phyloP scores from a whole-genome alignment of 2,888 invertebrate genomes.

The Drosophila anomelani region DNA sequence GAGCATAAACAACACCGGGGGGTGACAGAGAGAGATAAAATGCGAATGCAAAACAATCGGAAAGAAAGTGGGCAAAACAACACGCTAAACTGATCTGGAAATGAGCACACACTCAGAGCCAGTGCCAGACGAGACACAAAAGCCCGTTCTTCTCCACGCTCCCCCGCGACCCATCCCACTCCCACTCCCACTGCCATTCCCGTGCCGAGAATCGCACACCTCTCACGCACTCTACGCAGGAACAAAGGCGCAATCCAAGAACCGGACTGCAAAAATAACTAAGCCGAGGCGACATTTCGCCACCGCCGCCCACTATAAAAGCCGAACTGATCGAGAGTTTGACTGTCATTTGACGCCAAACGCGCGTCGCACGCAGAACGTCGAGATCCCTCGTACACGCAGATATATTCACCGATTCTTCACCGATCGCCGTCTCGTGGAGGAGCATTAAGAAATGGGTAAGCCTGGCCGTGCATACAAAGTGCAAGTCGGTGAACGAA shows the following conservation, averaged over 20 bases:
- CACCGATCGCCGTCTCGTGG: slow-evolving; percentile 7
- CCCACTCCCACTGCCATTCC: slow-evolving; percentile 13
- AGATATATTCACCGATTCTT: slow-evolving; percentile 16
- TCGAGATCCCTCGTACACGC: slow-evolving; percentile 27
- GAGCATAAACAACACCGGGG: slow-evolving; percentile 66
- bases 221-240: slow-evolving; percentile 77
- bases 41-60: slow-evolving; percentile 55
- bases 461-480: slow-evolving; percentile 71
- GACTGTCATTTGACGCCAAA: slow-evolving; percentile 77
- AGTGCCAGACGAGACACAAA: slow-evolving; percentile 39
- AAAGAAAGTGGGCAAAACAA: slow-evolving; percentile 70
- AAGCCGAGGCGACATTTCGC: slow-evolving; percentile 13
- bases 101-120: slow-evolving; percentile 60
- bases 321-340: slow-evolving; percentile 53
- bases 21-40: slow-evolving; percentile 38
- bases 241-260: slow-evolving; percentile 74
- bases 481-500: slow-evolving; percentile 69
- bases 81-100: slow-evolving; percentile 62
- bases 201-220: slow-evolving; percentile 39
- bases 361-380: slow-evolving; percentile 55
- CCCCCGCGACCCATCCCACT: slow-evolving; percentile 4
- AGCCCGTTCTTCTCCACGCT: slow-evolving; percentile 17
- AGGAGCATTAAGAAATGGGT: slow-evolving; percentile 65
- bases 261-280: slow-evolving; percentile 57
- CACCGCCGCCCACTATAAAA: slow-evolving; percentile 70